Conservation (phyloP, 2,888 invertebrate genomes). For the Leptinotarsa rubiginosa region DNA sequence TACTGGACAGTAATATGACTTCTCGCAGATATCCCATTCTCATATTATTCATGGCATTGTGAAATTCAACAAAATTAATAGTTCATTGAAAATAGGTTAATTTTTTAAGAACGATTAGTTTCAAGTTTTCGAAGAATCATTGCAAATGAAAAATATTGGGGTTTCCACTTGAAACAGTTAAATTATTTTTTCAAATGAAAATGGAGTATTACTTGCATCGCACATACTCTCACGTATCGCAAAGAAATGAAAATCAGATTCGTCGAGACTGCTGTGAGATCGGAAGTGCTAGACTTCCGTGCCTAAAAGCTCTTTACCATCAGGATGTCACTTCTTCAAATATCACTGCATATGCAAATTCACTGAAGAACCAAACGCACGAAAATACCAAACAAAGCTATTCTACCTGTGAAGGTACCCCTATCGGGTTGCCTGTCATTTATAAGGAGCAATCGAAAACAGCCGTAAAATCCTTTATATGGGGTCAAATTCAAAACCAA, state of each 20-base stretch:
- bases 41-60: too few relatives aligned
- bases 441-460: conserved; percentile 51
- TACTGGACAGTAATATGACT: too few relatives aligned
- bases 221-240: background rate
- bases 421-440: conserved; percentile 51
- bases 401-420: conserved; percentile 48
- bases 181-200: too few relatives aligned
- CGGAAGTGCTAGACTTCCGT: conserved; percentile 29
- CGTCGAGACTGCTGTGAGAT: background rate
- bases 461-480: conserved; percentile 48
- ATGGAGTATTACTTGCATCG: too few relatives aligned
- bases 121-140: too few relatives aligned
- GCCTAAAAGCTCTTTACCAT: conserved; percentile 25
- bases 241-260: background rate
- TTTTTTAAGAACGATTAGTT: too few relatives aligned
- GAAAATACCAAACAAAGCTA: conserved; percentile 37
- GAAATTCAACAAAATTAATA: too few relatives aligned
- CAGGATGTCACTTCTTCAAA: conserved; percentile 38
- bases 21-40: too few relatives aligned
- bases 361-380: conserved; percentile 26
- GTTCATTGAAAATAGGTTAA: too few relatives aligned
- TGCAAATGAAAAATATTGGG: too few relatives aligned
- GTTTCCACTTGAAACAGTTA: too few relatives aligned
- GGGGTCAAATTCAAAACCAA: conserved; percentile 55
- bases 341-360: conserved; percentile 43